Evolutionary conservation across 2,888 invertebrate genomes (phyloP), one percentile per base, ranked within the genome.

Genomic region (Sympetrum striolatum): DNA sequence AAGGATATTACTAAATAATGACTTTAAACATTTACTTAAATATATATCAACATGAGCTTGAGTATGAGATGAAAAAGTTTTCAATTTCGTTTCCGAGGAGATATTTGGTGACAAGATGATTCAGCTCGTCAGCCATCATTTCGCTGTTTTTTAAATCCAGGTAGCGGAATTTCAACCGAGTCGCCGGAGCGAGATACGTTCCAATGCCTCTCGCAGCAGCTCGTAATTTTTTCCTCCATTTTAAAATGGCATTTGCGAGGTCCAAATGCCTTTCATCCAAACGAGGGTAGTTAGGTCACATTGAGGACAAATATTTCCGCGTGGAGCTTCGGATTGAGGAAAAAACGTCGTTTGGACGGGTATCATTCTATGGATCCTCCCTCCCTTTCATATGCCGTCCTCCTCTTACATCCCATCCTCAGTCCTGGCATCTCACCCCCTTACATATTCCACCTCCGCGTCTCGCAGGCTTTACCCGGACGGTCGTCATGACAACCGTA

Each of bases 401-500:
- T 73, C 14, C 31, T 73, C 22, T 58, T 53, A 12, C 86, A 37
- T 37, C 73, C n/a, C 86, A 35, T 58, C 37, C 82, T 60, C 58
- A 31, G 60, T 64, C 86, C 18, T 39, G 12, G 73, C 60, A 86
- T 86, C 60, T 25, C 86, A 18, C 60, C 64, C 81, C 86, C 37
- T 86, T 86, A 64, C 86, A 64, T 37, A 35, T 64, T 60, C 86
- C 60, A 64, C 64, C 86, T 86, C 86, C 10, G 64, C 31, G 86
- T 86, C 60, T 64, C 86, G 60, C 86, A 86, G 86, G 86, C 86
- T 86, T 86, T 86, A 86, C 86, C 86, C 86, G 64, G 86, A 86
- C 60, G 60, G 86, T 86, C 86, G 86, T 64, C 86, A 86, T 86
- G 86, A 86, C 86, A 86, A 86, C 86, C 86, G 86, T 86, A 86